A percentile compares a stretch with the other conserved stretches of the same genome.
Conservation (phyloP, 2,113 vertebrate genomes). For the Taxidea taxus region DNA sequence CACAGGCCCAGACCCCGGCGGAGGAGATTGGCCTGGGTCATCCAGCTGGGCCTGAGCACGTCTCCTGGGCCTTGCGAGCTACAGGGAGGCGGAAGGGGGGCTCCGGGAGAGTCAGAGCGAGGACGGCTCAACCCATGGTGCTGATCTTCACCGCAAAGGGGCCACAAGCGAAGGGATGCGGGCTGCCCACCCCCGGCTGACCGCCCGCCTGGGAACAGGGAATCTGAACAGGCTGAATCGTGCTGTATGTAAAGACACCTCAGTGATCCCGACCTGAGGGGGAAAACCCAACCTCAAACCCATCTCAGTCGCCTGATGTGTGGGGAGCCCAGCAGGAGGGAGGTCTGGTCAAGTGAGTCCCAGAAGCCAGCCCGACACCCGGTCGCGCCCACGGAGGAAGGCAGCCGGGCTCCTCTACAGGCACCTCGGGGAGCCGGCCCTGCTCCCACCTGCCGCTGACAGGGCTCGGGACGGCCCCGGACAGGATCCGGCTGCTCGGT, state of each 20-base stretch:
- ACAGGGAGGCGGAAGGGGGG: neutral
- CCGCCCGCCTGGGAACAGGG: accelerated
- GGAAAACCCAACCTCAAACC: neutral
- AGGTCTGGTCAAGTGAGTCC: neutral
- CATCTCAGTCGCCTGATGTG: neutral
- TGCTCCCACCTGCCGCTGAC: accelerated
- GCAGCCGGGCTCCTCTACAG: neutral
- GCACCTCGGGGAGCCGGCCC: neutral
- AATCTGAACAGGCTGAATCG: accelerated
- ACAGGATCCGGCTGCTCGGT: accelerated
- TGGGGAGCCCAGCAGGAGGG: accelerated
- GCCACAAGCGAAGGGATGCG: accelerated
- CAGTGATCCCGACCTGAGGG: neutral
- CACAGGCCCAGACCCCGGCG: accelerated
- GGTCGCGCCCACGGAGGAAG: accelerated
- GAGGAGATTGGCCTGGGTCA: accelerated
- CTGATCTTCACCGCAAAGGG: no score
- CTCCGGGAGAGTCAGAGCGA: neutral
- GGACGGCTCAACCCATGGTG: accelerated
- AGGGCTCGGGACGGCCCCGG: accelerated
- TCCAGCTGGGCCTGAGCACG: accelerated
- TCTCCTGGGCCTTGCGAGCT: neutral
- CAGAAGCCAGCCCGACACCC: accelerated
- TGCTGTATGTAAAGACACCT: no score
- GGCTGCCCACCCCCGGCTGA: neutral